Base-by-base conservation (phyloP, 2,797 vertebrate species). In the Acanthiza pusilla region DNA sequence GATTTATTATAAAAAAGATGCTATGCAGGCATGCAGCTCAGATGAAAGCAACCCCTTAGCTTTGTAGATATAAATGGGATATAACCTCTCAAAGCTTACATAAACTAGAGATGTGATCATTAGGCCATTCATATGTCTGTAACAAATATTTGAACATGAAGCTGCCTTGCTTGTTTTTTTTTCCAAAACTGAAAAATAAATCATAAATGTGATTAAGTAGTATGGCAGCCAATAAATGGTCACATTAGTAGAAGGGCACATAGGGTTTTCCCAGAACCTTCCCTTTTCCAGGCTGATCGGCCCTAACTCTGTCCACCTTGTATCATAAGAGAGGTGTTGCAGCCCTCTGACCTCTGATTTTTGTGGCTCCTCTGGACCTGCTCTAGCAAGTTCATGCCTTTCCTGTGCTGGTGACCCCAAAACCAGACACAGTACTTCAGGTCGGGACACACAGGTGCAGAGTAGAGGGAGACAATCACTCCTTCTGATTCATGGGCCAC, bases 401-500 rank as follows among this genome's bases (percentile, higher is more conserved):
- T 85, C 22, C 36, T 74, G 25, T 78, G 34, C 29, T 73, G 29
- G 21, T 20, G 4, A 21, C 20, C 18, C 19, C 34, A 45, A 32
- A 88, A 38, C 18, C 57, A n/a, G 12, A 61, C 4, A 7, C 16
- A 25, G 25, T 4, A 47, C 19, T 72, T 11, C 26, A 70, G n/a
- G 5, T 11, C 17, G n/a, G 21, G n/a, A 12, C 6, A 21, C 29
- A 21, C 1, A 5, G 51, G 16, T 36, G 32, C 3, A 3, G 14
- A 76, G 14, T 3, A 57, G 19, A 50, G 16, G 17, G 11, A 7
- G 2, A 68, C 32, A 25, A 53, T 74, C 29, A 16, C 34, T 13
- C 50, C 20, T 32, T 21, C 71, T 1, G 0, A 0, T 13, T 36
- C 36, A 7, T 25, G n/a, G 45, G 18, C 48, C 38, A 13, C 0